Evolutionary conservation across 2,888 invertebrate species (phyloP).

Genomic region (Lomographa bimaculata): DNA sequence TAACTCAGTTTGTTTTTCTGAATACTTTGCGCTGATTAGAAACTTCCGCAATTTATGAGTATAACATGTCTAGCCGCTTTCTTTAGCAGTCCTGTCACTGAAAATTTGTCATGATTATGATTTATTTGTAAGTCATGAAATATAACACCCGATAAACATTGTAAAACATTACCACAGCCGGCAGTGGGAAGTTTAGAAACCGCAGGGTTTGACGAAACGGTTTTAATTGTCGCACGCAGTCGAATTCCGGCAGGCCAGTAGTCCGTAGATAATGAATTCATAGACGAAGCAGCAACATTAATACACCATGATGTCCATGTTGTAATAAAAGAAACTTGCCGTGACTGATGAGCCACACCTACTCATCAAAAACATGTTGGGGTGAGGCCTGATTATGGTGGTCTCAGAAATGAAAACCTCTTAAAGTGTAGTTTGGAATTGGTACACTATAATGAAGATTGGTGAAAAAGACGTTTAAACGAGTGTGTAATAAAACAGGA

Average conservation of each 20-base stretch:
- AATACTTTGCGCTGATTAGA: too few relatives aligned
- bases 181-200: slow-evolving; percentile 62
- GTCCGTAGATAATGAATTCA: slow-evolving; percentile 61
- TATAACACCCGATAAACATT: slow-evolving; percentile 8
- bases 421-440: too few relatives aligned
- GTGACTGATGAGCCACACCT: slow-evolving; percentile 38
- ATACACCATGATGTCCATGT: slow-evolving; percentile 31
- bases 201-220: slow-evolving; percentile 57
- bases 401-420: too few relatives aligned
- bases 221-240: slow-evolving; percentile 60
- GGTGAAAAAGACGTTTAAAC: too few relatives aligned
- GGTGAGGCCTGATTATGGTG: too few relatives aligned
- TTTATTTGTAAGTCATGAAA: slow-evolving; percentile 3
- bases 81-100: slow-evolving; percentile 3
- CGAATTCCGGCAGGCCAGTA: slow-evolving; percentile 56
- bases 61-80: slow-evolving; percentile 4
- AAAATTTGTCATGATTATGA: slow-evolving; percentile 8
- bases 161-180: slow-evolving; percentile 23
- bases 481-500: too few relatives aligned
- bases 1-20: too few relatives aligned
- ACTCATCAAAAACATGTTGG: slow-evolving; percentile 30
- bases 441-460: too few relatives aligned
- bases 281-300: slow-evolving; percentile 35
- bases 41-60: too few relatives aligned
- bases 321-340: slow-evolving; percentile 26